Evolutionary conservation across 2,888 invertebrate species (phyloP).

Genomic region (Eupithecia centaureata): DNA sequence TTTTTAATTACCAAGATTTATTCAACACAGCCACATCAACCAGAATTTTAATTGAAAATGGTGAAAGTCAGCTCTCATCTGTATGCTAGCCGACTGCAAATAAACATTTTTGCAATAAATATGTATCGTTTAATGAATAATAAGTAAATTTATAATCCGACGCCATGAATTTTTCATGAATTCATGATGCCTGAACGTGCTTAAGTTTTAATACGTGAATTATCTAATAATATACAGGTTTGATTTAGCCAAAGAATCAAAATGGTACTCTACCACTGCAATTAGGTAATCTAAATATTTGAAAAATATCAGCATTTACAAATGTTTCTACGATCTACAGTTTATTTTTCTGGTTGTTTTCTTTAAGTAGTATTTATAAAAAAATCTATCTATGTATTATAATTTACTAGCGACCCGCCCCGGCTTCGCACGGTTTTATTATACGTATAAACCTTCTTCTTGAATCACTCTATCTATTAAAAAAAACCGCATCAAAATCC

Average conservation of each 20-base stretch:
- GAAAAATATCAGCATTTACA: too few relatives aligned
- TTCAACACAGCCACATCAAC: slow-evolving; percentile 9
- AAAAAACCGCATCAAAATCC: too few relatives aligned
- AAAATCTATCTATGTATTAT: too few relatives aligned
- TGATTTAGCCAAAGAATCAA: background rate
- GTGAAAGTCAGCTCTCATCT: slow-evolving; percentile 15
- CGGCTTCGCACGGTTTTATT: too few relatives aligned
- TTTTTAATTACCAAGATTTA: slow-evolving; percentile 12
- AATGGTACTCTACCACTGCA: background rate
- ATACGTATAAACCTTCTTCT: too few relatives aligned
- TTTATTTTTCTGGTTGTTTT: too few relatives aligned
- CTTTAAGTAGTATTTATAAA: too few relatives aligned
- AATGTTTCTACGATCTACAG: too few relatives aligned
- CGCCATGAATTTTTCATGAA: slow-evolving; percentile 6
- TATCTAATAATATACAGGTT: background rate
- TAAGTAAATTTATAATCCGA: slow-evolving; percentile 3
- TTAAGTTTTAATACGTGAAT: background rate
- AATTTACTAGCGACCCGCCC: too few relatives aligned
- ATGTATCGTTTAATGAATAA: slow-evolving; percentile 20
- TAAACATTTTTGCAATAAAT: slow-evolving; percentile 26
- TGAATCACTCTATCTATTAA: too few relatives aligned
- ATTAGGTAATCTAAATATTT: too few relatives aligned
- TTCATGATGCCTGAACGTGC: background rate
- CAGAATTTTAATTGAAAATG: slow-evolving; percentile 19
- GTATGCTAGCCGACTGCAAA: slow-evolving; percentile 19